Base-by-base conservation (phyloP, 2,888 invertebrate genomes). In the Biston betularia region DNA sequence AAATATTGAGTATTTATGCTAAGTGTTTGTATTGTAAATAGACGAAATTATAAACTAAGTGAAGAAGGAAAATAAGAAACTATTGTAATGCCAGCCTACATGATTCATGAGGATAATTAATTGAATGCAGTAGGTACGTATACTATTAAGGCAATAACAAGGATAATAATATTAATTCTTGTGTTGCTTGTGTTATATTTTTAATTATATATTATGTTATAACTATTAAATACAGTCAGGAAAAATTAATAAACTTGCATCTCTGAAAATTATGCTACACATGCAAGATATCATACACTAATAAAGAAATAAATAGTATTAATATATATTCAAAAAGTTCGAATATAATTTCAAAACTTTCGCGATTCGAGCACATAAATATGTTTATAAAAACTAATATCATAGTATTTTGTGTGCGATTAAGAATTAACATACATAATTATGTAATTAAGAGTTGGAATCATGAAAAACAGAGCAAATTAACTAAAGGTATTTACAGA, bases 11-110 rank as follows among this genome's bases (percentile, higher is more conserved):
- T 38, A 52, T 38, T 24, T 49, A 45, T 46, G 4, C 24, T 24
- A 50, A n/a, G 38, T 40, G 42, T 40, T 53, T 38, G 53, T 12
- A 54, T 44, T n/a, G n/a, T 44, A 54, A 42, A 54, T 54, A 33
- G 42, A 42, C 33, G 8, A 42, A 24, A 42, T 33, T 12, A 42
- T 12, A 33, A 24, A 42, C 42, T n/a, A 24, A 24, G 52, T 14
- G 48, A 64, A 63, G 61, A 65, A 70, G 65, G 69, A 71, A 68
- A 71, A 70, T 45, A 33, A 7, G 14, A 35, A 64, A 48, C 15
- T 40, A 64, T 34, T 58, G 33, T 14, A 46, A 34, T 52, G 14
- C 40, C n/a, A n/a, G n/a, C n/a, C 14, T 52, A 42, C 42, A 44
- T 10, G 42, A 12, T 14, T 44, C 24, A 64, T 60, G 38, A 60